phyloP scores from a whole-genome alignment of 2,797 vertebrate genomes.

The Scleropages formosus region DNA sequence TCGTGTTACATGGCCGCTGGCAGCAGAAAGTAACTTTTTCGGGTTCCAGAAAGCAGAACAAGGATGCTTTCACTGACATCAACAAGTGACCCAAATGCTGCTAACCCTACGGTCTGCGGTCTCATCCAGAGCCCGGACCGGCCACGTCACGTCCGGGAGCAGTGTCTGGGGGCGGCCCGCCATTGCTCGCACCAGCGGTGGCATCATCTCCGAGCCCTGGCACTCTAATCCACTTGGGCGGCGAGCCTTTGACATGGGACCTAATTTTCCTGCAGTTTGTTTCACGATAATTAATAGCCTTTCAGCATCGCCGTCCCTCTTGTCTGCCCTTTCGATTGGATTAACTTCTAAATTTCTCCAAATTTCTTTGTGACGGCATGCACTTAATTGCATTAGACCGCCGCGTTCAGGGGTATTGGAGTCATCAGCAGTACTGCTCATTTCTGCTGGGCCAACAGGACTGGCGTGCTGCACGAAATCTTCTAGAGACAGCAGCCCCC shows the following conservation, averaged over 20 bases:
- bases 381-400: constrained; percentile 68
- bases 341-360: constrained; percentile 57
- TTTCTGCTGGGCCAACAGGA: constrained; percentile 34
- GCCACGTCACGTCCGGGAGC: too few species aligned
- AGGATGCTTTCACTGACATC: neutral
- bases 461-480: too few species aligned
- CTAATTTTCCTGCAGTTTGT: constrained; percentile 12
- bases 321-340: constrained; percentile 54
- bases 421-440: constrained; percentile 50
- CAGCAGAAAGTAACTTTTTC: neutral
- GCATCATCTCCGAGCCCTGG: too few species aligned
- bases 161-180: too few species aligned
- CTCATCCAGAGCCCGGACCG: too few species aligned
- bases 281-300: constrained; percentile 37
- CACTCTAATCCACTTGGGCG: neutral
- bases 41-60: neutral
- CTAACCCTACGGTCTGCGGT: too few species aligned
- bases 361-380: constrained; percentile 50
- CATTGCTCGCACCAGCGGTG: too few species aligned
- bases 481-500: too few species aligned
- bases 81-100: too few species aligned
- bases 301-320: constrained; percentile 32
- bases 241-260: neutral
- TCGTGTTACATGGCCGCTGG: constrained; percentile 9
- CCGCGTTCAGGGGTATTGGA: constrained; percentile 52